phyloP scores from a whole-genome alignment of 2,888 invertebrate genomes.

The Fabriciana adippe region DNA sequence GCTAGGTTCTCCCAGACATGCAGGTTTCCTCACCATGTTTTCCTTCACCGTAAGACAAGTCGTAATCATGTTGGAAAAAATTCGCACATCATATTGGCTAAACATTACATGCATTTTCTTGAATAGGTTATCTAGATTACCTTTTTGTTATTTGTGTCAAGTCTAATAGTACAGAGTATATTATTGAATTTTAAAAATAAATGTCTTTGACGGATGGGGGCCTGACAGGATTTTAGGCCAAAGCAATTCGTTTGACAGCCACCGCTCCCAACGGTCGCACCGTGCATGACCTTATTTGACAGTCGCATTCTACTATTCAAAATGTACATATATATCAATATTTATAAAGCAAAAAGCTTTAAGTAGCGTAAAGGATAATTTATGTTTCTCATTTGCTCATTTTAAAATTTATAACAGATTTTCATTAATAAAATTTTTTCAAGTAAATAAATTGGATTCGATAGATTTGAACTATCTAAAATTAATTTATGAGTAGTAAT shows the following conservation, averaged over 20 bases:
- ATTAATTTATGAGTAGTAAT: too few species aligned
- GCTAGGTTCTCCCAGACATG: too few species aligned
- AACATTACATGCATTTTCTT: too few species aligned
- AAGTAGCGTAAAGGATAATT: conserved; percentile 1
- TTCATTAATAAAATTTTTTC: not conserved
- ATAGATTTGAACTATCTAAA: too few species aligned
- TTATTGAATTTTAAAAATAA: not conserved
- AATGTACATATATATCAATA: conserved; percentile 4
- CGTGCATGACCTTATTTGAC: conserved; percentile 1
- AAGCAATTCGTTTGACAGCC: conserved; percentile 3
- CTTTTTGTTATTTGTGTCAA: too few species aligned
- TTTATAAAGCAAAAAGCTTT: conserved; percentile 11
- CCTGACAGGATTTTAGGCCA: not conserved
- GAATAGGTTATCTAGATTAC: too few species aligned
- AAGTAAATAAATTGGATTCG: too few species aligned
- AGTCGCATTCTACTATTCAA: conserved; percentile 3
- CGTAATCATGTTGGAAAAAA: too few species aligned
- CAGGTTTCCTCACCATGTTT: too few species aligned
- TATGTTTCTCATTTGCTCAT: not conserved
- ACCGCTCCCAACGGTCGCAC: conserved; percentile 8
- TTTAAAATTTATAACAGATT: not conserved
- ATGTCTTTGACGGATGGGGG: not conserved
- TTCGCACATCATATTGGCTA: too few species aligned
- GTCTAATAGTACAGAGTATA: too few species aligned
- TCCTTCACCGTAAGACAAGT: too few species aligned